These are phyloP conservation scores for Channallabes apus DNA, from an alignment of 2,797 vertebrate genomes.

Conservation along the genomic window DNA sequence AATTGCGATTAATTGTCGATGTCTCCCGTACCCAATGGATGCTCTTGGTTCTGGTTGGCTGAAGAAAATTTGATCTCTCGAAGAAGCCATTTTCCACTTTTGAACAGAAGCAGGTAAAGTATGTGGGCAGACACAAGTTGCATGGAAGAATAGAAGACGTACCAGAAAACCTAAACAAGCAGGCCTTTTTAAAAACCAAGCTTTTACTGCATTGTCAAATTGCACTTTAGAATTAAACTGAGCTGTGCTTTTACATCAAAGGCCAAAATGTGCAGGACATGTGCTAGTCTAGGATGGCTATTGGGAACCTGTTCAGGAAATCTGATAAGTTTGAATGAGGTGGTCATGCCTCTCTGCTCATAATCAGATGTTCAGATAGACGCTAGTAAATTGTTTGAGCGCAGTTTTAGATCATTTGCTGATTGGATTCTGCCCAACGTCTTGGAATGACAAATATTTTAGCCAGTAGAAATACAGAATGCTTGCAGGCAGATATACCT, in stretches of 20 bases:
- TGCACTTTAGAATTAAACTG: not conserved
- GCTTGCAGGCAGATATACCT: too few species aligned
- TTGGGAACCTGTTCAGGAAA: not conserved
- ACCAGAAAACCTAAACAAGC: not conserved
- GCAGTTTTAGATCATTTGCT: not conserved
- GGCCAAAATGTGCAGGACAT: not conserved
- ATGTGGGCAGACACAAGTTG: not conserved
- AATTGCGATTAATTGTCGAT: too few species aligned
- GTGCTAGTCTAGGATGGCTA: not conserved
- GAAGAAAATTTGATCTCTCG: not conserved
- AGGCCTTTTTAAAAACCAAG: not conserved
- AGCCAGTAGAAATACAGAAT: not conserved
- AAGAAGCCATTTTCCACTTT: not conserved
- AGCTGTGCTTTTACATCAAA: conserved; percentile 1
- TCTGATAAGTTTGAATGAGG: not conserved
- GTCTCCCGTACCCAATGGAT: not conserved
- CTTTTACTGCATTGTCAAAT: not conserved
- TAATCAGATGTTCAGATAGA: not conserved
- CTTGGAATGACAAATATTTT: not conserved
- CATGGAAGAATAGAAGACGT: not conserved
- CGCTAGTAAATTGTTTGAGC: not conserved
- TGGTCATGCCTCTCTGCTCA: not conserved
- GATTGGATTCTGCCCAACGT: not conserved
- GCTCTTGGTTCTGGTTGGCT: not conserved
- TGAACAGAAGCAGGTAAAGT: not conserved